phyloP scores from a whole-genome alignment of 2,797 vertebrate species.

The Protonibea diacanthus region DNA sequence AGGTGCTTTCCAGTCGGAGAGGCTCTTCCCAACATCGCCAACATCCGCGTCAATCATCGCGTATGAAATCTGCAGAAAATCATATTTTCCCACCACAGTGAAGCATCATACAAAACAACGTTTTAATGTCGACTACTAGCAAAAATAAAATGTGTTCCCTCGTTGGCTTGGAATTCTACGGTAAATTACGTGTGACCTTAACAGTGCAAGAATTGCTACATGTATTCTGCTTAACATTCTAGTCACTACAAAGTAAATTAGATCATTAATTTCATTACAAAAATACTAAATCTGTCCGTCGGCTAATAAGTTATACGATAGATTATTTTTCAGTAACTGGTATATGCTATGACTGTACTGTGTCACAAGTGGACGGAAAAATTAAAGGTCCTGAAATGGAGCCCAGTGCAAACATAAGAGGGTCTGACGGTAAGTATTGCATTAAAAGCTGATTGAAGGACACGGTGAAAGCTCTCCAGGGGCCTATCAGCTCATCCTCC shows the following conservation, averaged over 20 bases:
- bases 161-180: slow-evolving; percentile 51
- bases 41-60: not conserved
- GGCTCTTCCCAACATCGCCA: slow-evolving; percentile 68
- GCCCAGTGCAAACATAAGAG: slow-evolving; percentile 57
- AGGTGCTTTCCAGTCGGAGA: slow-evolving; percentile 41
- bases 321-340: slow-evolving; percentile 48
- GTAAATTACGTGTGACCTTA: slow-evolving; percentile 54
- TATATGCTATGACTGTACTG: slow-evolving; percentile 41
- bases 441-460: slow-evolving; percentile 59
- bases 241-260: slow-evolving; percentile 71
- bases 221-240: slow-evolving; percentile 70
- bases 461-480: slow-evolving; percentile 22
- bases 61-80: slow-evolving; percentile 22
- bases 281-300: slow-evolving; percentile 79
- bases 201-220: slow-evolving; percentile 77
- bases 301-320: slow-evolving; percentile 69
- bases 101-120: slow-evolving; percentile 61
- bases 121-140: slow-evolving; percentile 47
- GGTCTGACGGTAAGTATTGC: slow-evolving; percentile 55
- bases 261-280: slow-evolving; percentile 75
- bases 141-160: slow-evolving; percentile 75
- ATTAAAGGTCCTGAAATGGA: slow-evolving; percentile 59
- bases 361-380: slow-evolving; percentile 58
- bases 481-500: slow-evolving; percentile 12
- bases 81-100: slow-evolving; percentile 34